Conservation (phyloP, 2,113 vertebrate species). For the Lota lota region DNA sequence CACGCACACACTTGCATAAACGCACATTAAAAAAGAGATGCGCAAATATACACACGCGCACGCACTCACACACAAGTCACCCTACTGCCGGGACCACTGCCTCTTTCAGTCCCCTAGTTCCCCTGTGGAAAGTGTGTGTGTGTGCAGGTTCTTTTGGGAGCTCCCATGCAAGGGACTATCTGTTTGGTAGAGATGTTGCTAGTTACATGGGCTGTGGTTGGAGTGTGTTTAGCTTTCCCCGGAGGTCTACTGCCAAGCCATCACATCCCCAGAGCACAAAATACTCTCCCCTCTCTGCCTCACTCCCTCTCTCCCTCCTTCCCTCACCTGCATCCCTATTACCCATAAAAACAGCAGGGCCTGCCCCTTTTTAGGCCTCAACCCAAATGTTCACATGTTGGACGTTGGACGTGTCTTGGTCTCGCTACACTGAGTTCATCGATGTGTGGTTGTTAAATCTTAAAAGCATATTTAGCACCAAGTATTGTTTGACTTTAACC, state of each 20-base stretch:
- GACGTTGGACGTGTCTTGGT: background rate
- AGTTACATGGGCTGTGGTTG: conserved; percentile 16
- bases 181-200: conserved; percentile 33
- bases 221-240: conserved; percentile 24
- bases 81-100: conserved; percentile 13
- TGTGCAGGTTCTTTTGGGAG: conserved; percentile 27
- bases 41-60: conserved; percentile 13
- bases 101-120: conserved; percentile 28
- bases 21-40: background rate
- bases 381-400: background rate
- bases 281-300: conserved; percentile 18
- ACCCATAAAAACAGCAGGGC: background rate
- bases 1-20: background rate
- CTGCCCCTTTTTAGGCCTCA: background rate
- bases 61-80: background rate
- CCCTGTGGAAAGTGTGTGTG: conserved; percentile 34
- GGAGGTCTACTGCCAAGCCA: conserved; percentile 11
- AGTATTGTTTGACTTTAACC: too few species aligned
- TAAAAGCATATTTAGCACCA: too few species aligned
- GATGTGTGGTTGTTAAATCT: too few species aligned
- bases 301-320: conserved; percentile 7
- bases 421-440: background rate
- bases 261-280: conserved; percentile 16
- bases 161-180: conserved; percentile 16
- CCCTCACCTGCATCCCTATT: conserved; percentile 18